Evolutionary conservation across 2,113 vertebrate genomes (phyloP), one percentile per base, ranked within the genome.

Genomic region (Desmodus rotundus): DNA sequence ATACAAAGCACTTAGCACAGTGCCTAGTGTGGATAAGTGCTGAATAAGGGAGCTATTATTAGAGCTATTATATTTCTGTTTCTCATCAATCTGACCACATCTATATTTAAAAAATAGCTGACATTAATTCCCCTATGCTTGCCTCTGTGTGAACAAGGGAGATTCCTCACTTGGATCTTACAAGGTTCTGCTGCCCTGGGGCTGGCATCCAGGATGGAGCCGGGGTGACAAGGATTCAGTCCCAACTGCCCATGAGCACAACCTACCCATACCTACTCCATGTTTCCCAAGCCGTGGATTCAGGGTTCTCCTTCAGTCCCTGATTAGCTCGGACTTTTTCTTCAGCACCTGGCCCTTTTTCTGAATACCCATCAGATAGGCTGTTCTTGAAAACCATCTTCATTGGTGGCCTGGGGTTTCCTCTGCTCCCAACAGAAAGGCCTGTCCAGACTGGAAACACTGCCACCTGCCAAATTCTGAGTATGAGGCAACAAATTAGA

Each of bases 91-190:
- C 28, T 15, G 26, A 70, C 56, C 58, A 7, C 38, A 58, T 74
- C 17, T 65, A 20, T 73, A 50, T 58, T 85, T 89, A 2, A 61
- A 87, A 85, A 93, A 68, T 43, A 50, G 31, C 14, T 84, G 93
- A 52, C 12, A 2, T 17, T 28, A 70, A 56, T 61, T 52, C 19
- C 4, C 22, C 4, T 24, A 14, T 10, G 54, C 31, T 54, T 6
- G n/a, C 13, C 4, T 47, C 15, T 13, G 36, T 41, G 77, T 24
- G 26, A 63, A 22, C 9, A 36, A 28, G 11, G 3, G 17, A n/a
- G 3, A 41, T 38, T 81, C 17, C 52, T 85, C 24, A 5, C 20
- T 54, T 73, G 45, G 13, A n/a, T 91, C 24, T 56, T 85, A 0
- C 4, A 45, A 36, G 7, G 16, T 52, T 28, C 45, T 85, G 50